Evolutionary conservation across 2,113 vertebrate genomes (phyloP), one percentile per base, ranked within the genome.

Genomic region (Helogale parvula): DNA sequence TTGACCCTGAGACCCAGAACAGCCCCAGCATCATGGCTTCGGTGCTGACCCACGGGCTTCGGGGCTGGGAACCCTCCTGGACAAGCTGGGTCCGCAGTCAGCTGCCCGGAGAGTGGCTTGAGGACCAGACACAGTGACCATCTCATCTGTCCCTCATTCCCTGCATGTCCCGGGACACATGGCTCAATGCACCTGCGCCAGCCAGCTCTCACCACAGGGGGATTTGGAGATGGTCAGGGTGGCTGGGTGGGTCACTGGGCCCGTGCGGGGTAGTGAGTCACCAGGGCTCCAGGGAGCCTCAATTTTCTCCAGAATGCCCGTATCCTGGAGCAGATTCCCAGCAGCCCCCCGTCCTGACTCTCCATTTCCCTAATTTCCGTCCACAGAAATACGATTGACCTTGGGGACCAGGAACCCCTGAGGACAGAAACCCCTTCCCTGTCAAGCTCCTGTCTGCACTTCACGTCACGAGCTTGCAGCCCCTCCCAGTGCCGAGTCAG

Each of bases 81-180:
- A 79, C 0, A 2, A 16, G 38, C n/a, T 5, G 1, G 6, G 2
- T 23, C 54, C 57, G 0, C 6, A 0, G 11, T 38, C 66, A 0
- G 21, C n/a, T 2, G 47, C 29, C 3, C 10, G 14, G 60, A 65
- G 66, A 50, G 10, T 7, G 3, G 21, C 86, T 52, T 27, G 29
- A 14, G 15, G 54, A 82, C 13, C 2, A 17, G 27, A 5, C 16
- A 4, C 35, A 6, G 35, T 74, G 10, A 85, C 16, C 41, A 68
- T 29, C 2, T 68, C 72, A 52, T 23, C 29, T 94, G 45, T 72
- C 68, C 19, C 7, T 52, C 29, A 15, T 79, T 33, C 35, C 33
- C 12, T 52, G 7, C n/a, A 3, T 21, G 50, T 19, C 38, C 7
- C 35, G 60, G 57, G 66, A 29, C 27, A 77, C n/a, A 25, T 5